Conservation (phyloP, 1,140 invertebrate species). For the Diabrotica undecimpunctata region DNA sequence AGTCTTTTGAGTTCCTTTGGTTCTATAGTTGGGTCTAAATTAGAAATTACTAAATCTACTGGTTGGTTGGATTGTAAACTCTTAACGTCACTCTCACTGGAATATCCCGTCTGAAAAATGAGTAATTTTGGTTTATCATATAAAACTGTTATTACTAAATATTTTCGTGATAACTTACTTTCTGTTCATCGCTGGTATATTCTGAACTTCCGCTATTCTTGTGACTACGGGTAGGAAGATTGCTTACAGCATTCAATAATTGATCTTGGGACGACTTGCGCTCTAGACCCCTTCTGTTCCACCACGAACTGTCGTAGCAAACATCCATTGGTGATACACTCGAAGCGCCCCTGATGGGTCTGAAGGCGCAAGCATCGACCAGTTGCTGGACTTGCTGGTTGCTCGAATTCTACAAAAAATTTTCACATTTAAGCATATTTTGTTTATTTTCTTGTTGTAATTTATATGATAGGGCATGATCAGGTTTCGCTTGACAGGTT, state of each 20-base stretch:
- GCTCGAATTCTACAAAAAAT: constrained; percentile 2
- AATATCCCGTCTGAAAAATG: constrained; percentile 19
- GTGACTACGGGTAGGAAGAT: constrained; percentile 17
- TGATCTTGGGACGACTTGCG: constrained; percentile 28
- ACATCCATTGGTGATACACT: constrained; percentile 27
- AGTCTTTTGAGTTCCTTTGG: constrained; percentile 66
- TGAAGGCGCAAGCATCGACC: constrained; percentile 8
- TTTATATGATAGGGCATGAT: not conserved
- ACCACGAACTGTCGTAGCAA: constrained; percentile 21
- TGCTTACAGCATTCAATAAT: constrained; percentile 7
- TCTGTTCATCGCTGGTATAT: constrained; percentile 29
- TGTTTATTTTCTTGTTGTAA: not conserved
- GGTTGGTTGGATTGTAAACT: constrained; percentile 29
- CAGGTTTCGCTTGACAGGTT: not conserved
- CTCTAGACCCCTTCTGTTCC: not conserved
- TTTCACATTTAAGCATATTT: not conserved
- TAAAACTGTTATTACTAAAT: too few species aligned
- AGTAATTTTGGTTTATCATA: too few species aligned
- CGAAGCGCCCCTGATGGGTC: constrained; percentile 16
- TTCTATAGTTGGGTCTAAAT: constrained; percentile 73
- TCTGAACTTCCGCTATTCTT: constrained; percentile 31
- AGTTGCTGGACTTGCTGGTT: not conserved
- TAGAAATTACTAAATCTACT: constrained; percentile 70
- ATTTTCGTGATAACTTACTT: constrained; percentile 9
- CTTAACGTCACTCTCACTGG: constrained; percentile 17